A percentile compares a stretch with the other conserved stretches of the same genome.
phyloP scores from a whole-genome alignment of 2,888 invertebrate genomes.

The Proisotoma minuta region DNA sequence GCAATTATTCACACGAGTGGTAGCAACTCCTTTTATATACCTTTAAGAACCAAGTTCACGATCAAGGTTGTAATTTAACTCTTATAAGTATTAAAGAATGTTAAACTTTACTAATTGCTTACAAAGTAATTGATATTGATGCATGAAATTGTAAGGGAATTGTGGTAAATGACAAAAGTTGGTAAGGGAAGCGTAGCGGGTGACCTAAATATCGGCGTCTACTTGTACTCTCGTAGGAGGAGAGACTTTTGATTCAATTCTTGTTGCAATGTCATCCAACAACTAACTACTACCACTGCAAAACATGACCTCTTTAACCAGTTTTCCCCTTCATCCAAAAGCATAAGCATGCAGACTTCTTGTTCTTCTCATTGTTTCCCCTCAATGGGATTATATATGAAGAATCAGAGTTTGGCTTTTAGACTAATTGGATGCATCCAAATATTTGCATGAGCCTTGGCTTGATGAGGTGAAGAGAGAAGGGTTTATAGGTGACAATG shows the following conservation, averaged over 20 bases:
- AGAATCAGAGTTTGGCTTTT: no score
- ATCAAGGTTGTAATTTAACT: slow-evolving; percentile 2
- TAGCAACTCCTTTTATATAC: not conserved
- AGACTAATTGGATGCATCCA: no score
- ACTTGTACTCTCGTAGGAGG: not conserved
- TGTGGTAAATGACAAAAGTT: not conserved
- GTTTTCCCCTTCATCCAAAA: slow-evolving; percentile 22
- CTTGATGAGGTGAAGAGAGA: no score
- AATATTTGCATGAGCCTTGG: no score
- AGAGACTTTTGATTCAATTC: not conserved
- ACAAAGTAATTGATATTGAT: not conserved
- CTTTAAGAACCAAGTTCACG: slow-evolving; percentile 1
- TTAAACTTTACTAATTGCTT: not conserved
- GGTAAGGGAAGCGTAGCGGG: slow-evolving; percentile 33
- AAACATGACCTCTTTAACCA: slow-evolving; percentile 20
- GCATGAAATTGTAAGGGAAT: slow-evolving; percentile 1
- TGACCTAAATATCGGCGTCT: slow-evolving; percentile 30
- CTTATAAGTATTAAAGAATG: not conserved
- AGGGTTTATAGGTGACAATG: no score
- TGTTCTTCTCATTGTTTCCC: no score
- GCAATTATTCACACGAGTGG: not conserved
- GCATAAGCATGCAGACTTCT: no score
- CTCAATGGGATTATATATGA: no score
- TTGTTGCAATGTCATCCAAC: not conserved
- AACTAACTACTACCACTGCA: not conserved